phyloP scores from a whole-genome alignment of 2,113 vertebrate species.

The Oncorhynchus masou region DNA sequence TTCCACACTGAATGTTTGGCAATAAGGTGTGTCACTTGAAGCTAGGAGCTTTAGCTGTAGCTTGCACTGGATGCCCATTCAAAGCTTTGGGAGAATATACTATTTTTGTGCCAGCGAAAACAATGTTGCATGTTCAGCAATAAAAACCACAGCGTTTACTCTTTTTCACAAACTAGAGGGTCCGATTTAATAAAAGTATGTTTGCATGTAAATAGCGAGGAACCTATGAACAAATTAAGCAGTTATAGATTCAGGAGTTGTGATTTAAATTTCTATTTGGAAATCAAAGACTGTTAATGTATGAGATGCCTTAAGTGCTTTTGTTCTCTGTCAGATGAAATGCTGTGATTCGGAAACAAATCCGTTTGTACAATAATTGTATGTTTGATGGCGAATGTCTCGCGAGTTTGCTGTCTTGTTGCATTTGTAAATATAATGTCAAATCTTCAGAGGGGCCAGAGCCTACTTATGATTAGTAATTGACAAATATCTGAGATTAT shows the following conservation, averaged over 20 bases:
- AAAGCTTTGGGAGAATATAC: slow-evolving; percentile 31
- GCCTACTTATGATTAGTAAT: slow-evolving; percentile 18
- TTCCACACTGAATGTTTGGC: slow-evolving; percentile 14
- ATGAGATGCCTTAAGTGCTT: slow-evolving; percentile 64
- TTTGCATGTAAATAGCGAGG: slow-evolving; percentile 60
- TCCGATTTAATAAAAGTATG: slow-evolving; percentile 1
- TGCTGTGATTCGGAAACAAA: slow-evolving; percentile 65
- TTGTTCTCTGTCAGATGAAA: slow-evolving; percentile 51
- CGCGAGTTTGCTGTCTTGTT: slow-evolving; percentile 55
- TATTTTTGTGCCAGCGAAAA: slow-evolving; percentile 29
- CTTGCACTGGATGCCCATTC: slow-evolving; percentile 43
- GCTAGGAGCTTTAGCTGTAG: slow-evolving; percentile 39
- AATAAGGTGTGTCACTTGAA: slow-evolving; percentile 58
- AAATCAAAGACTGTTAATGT: slow-evolving; percentile 67
- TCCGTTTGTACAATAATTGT: slow-evolving; percentile 66
- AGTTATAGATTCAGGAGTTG: slow-evolving; percentile 38
- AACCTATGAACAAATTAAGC: slow-evolving; percentile 50
- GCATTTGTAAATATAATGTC: slow-evolving; percentile 61
- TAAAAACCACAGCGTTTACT: slow-evolving; percentile 32
- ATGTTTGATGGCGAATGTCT: slow-evolving; percentile 59
- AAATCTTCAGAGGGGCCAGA: slow-evolving; percentile 24
- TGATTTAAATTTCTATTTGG: slow-evolving; percentile 34
- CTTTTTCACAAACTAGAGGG: slow-evolving; percentile 4
- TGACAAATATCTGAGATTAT: not conserved
- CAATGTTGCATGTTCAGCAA: slow-evolving; percentile 35